Evolutionary conservation across 2,113 vertebrate species (phyloP), one percentile per base, ranked within the genome.

Genomic region (Lampris megalopsis): DNA sequence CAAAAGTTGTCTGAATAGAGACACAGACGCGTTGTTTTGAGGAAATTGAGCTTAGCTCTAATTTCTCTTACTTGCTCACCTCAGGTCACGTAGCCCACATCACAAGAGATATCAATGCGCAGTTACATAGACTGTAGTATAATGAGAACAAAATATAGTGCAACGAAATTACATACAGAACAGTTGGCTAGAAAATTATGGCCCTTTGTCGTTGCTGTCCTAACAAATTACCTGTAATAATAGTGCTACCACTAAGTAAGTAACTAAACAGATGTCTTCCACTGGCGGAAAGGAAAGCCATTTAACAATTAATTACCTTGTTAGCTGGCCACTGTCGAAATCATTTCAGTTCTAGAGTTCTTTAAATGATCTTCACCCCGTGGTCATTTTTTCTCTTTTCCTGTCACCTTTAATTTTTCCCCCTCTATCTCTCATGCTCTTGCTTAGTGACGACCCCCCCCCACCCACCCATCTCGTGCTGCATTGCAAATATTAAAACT

Each of bases 321-420:
- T 84, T 80, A 84, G 74, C 71, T 56, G 35, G 43, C 68, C 41
- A 43, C 82, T 65, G 76, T 78, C 81, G 47, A 77, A 73, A 83
- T 85, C 77, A 79, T 78, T 73, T 43, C 54, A 68, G 86, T 87
- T 86, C 78, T 81, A 68, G 66, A 6, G 40, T 75, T 86, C 57
- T 81, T 80, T 85, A 86, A 83, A 89, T 64, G 42, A 85, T 86
- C 56, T 70, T 87, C 83, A 88, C 85, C 86, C 87, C 80, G 60
- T 82, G 42, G 52, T 58, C 52, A 57, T 75, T 82, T 63, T 53
- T 68, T 61, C 9, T 84, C 70, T 81, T 37, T 73, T 36, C 52
- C 47, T 43, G 40, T 76, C 60, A 65, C 60, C 50, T 61, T 81
- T 54, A 48, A 7, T 57, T 63, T 87, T 38, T 24, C 45, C 13